Evolutionary conservation across 2,888 invertebrate genomes (phyloP), one percentile per base, ranked within the genome.

Genomic region (Ichneumon xanthorius): DNA sequence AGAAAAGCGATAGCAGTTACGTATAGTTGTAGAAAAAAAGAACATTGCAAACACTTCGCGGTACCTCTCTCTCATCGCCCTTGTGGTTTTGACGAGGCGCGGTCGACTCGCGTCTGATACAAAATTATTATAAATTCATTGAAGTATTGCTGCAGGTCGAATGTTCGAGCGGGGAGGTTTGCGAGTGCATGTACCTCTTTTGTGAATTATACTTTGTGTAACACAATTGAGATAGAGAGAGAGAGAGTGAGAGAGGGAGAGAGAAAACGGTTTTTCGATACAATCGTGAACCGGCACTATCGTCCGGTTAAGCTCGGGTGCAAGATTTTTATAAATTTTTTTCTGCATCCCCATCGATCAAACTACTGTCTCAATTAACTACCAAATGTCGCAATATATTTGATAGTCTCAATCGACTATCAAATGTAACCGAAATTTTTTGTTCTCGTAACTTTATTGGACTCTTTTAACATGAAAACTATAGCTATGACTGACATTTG

Each of bases 81-180:
- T 50, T 45, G 22, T 14, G 16, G 26, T 70, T 70, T 50, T 45
- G 48, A 70, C 45, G 30, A 30, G 22, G 30, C 50, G 55, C 37
- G 33, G 55, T 71, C 55, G 7, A 65, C n/a, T 53, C 50, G 65
- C 53, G 63, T 48, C 45, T 40, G 45, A 63, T n/a, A 61, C 14
- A 63, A 63, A 22, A 71, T 71, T 71, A 16, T 33, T n/a, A 33
- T 63, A 63, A 30, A 55, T 67, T 73, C 55, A 67, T 67, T 67
- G 55, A 67, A 80, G 19, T 80, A 80, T 80, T 80, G 45, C 80
- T 73, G 73, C 73, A 65, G 55, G 72, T 73, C 50, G 70, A 73
- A 53, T 80, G 72, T 73, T 80, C 73, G 67, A 80, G 73, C 73
- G 72, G 40, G 40, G n/a, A 55, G 48, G 22, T 37, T 22, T 80